Conservation (phyloP, 2,113 vertebrate species). For the Meriones unguiculatus region DNA sequence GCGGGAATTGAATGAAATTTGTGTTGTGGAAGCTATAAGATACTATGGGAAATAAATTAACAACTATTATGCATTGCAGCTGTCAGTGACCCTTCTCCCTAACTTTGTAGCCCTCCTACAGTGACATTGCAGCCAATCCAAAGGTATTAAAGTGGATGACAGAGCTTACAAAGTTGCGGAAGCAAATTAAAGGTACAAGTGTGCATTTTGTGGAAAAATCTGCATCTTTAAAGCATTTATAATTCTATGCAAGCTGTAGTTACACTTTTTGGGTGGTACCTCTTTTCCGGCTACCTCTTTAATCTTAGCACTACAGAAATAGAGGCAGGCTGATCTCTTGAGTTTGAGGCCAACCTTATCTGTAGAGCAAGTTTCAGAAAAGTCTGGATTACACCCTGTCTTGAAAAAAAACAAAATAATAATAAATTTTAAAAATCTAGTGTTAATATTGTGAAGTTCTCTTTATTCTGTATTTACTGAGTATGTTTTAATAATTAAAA, state of each 20-base stretch:
- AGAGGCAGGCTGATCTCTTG: not conserved
- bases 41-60: slow-evolving; percentile 14
- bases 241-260: slow-evolving; percentile 10
- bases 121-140: slow-evolving; percentile 97
- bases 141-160: slow-evolving; percentile 99
- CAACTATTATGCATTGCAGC: not conserved
- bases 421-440: not conserved
- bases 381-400: not conserved
- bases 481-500: slow-evolving; percentile 47
- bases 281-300: not conserved
- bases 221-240: slow-evolving; percentile 38
- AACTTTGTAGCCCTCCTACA: slow-evolving; percentile 93
- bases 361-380: not conserved
- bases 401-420: not conserved
- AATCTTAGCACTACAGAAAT: not conserved
- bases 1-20: slow-evolving; percentile 39
- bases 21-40: slow-evolving; percentile 9
- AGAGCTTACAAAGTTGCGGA: slow-evolving; percentile 96
- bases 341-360: not conserved
- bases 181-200: slow-evolving; percentile 96
- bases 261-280: slow-evolving; percentile 24
- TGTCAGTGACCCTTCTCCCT: slow-evolving; percentile 35
- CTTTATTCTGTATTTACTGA: slow-evolving; percentile 12
- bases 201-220: not conserved
- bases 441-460: slow-evolving; percentile 2